Base-by-base conservation (phyloP, 2,888 invertebrate genomes). In the Eupithecia abbreviata region DNA sequence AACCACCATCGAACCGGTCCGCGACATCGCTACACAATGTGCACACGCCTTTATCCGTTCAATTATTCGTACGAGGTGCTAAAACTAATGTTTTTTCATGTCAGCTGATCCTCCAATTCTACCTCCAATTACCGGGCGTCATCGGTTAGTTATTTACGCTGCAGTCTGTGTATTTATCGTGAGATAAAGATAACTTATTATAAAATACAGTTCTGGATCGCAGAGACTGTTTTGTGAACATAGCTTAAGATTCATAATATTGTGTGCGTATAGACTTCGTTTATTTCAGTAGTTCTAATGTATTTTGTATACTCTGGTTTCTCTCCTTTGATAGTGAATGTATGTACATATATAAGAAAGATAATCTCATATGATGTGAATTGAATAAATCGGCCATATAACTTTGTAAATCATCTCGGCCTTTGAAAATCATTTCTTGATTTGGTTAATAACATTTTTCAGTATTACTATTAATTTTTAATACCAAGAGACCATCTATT, bases 71-170 rank as follows among this genome's bases (percentile, higher is more conserved):
- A 9, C 65, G 67, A 78, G 72, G 78, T 79, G 79, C 66, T 77
- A 79, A 74, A 78, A 79, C 74, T 77, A 79, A 82, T 80, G 77
- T 84, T 82, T 82, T 82, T 84, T 86, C 82, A 82, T 79, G 83
- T 84, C 83, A 81, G 85, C 82, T 85, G 85, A 85, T 84, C 83
- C 86, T 84, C 85, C 86, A 84, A 82, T 76, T 77, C 86, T 88
- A 89, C 15, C 88, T 86, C 90, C 92, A 92, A 92, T 92, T 92
- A 93, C 90, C 89, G 84, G 84, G 85, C 89, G 92, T 91, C 91
- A 90, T 87, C 90, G 90, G 85, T 85, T 85, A 84, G 88, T 91
- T 90, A 92, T 92, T 92, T 91, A 92, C 90, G 88, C 87, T 85
- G 86, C 84, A 76, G 85, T 87, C 79, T 89, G 88, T 90, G 89